Evolutionary conservation across 2,797 vertebrate genomes (phyloP).

Genomic region (Aldrovandia affinis): DNA sequence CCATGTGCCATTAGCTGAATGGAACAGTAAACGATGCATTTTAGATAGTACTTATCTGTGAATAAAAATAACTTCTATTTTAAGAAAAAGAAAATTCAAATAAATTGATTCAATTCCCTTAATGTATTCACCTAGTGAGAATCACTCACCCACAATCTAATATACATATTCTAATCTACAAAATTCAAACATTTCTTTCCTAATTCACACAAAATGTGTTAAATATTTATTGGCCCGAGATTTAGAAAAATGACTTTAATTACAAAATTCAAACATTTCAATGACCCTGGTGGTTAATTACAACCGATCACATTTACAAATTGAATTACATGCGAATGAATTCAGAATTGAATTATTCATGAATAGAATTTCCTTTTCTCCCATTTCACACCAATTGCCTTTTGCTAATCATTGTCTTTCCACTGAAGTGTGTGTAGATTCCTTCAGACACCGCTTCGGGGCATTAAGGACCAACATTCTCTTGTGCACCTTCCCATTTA

Average conservation of each 20-base stretch:
- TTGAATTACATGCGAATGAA: neutral
- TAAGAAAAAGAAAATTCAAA: too few species aligned
- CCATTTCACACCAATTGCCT: neutral
- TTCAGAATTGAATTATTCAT: neutral
- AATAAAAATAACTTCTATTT: too few species aligned
- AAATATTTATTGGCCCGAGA: constrained; percentile 54
- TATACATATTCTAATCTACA: constrained; percentile 43
- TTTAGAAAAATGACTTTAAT: constrained; percentile 48
- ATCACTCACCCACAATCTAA: constrained; percentile 31
- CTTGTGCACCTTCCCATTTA: too few species aligned
- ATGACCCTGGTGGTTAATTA: constrained; percentile 29
- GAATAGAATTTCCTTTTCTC: neutral
- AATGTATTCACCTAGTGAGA: constrained; percentile 5
- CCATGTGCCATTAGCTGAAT: too few species aligned
- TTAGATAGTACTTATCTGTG: too few species aligned
- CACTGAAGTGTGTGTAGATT: neutral
- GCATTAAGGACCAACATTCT: too few species aligned
- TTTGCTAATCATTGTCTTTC: neutral
- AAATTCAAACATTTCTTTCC: constrained; percentile 49
- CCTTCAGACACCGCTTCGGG: neutral
- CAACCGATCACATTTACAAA: constrained; percentile 17
- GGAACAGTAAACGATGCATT: too few species aligned
- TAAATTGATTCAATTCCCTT: neutral
- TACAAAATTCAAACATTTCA: constrained; percentile 24
- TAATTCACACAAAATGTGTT: constrained; percentile 42